phyloP scores from a whole-genome alignment of 2,797 vertebrate species.

The Morelia viridis region DNA sequence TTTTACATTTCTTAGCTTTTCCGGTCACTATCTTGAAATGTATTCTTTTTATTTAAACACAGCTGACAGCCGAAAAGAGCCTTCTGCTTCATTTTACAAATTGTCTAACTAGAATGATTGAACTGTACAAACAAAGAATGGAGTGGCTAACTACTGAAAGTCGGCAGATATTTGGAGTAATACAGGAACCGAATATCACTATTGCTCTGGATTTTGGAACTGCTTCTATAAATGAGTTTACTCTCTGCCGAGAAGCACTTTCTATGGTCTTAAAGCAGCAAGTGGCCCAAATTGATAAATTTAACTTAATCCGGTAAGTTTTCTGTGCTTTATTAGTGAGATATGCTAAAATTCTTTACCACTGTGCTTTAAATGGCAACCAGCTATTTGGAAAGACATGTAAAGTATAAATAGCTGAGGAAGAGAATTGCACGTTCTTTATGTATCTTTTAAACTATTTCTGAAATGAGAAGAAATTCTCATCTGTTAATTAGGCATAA shows the following conservation, averaged over 20 bases:
- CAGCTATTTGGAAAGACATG: background rate
- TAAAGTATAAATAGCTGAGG: background rate
- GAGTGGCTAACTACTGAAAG: conserved; percentile 79
- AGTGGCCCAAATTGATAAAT: conserved; percentile 71
- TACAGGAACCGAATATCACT: conserved; percentile 73
- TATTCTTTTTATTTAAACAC: conserved; percentile 56
- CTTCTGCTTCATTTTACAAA: conserved; percentile 70
- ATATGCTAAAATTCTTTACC: background rate
- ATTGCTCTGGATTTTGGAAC: conserved; percentile 74
- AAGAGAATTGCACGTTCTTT: background rate
- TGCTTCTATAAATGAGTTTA: conserved; percentile 58
- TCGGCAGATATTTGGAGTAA: conserved; percentile 79
- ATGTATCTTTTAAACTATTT: background rate
- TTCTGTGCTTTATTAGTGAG: background rate
- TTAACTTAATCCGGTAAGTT: conserved; percentile 79
- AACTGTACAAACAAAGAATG: conserved; percentile 71
- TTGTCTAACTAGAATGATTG: conserved; percentile 65
- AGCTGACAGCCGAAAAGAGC: conserved; percentile 79
- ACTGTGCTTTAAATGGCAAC: background rate
- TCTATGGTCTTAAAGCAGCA: conserved; percentile 76
- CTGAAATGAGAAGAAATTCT: background rate
- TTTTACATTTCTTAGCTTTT: conserved; percentile 34
- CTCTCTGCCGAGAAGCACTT: conserved; percentile 70
- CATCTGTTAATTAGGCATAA: no score
- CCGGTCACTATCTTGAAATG: conserved; percentile 31